Conservation (phyloP, 2,888 invertebrate genomes). For the Thalpophila matura region DNA sequence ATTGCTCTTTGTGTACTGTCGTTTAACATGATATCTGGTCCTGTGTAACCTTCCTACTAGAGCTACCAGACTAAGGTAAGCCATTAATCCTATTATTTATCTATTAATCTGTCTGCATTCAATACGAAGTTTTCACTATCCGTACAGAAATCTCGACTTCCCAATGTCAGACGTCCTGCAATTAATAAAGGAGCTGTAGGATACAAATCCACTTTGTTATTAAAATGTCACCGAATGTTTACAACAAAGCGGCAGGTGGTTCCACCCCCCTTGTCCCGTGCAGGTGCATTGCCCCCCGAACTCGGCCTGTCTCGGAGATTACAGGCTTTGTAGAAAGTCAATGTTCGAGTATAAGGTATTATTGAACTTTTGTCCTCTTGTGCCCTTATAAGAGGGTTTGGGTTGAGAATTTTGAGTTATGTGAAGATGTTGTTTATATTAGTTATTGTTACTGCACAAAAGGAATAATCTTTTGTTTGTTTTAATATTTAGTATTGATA, state of each 20-base stretch:
- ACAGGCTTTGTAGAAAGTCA: constrained; percentile 51
- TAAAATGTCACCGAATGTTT: constrained; percentile 62
- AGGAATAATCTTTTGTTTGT: constrained; percentile 33
- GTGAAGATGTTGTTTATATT: constrained; percentile 23
- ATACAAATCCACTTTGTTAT: constrained; percentile 56
- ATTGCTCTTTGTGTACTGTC: constrained; percentile 9
- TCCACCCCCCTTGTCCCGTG: constrained; percentile 45
- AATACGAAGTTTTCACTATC: constrained; percentile 26
- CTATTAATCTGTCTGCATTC: constrained; percentile 42
- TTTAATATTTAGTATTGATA: constrained; percentile 14
- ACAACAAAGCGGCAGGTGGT: constrained; percentile 75
- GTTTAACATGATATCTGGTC: constrained; percentile 24
- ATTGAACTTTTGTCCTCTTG: constrained; percentile 48
- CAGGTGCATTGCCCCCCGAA: constrained; percentile 79
- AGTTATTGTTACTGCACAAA: constrained; percentile 11
- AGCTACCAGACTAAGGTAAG: constrained; percentile 29
- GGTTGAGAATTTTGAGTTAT: constrained; percentile 5
- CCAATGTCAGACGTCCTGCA: constrained; percentile 42
- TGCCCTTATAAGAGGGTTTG: constrained; percentile 31
- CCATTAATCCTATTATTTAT: constrained; percentile 49
- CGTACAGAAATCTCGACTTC: constrained; percentile 12
- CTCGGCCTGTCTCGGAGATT: constrained; percentile 61
- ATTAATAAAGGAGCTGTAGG: constrained; percentile 53
- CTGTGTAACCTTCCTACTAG: constrained; percentile 13
- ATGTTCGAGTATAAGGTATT: constrained; percentile 39